phyloP scores from a whole-genome alignment of 1,140 invertebrate genomes.

The Tetramorium simillimum region DNA sequence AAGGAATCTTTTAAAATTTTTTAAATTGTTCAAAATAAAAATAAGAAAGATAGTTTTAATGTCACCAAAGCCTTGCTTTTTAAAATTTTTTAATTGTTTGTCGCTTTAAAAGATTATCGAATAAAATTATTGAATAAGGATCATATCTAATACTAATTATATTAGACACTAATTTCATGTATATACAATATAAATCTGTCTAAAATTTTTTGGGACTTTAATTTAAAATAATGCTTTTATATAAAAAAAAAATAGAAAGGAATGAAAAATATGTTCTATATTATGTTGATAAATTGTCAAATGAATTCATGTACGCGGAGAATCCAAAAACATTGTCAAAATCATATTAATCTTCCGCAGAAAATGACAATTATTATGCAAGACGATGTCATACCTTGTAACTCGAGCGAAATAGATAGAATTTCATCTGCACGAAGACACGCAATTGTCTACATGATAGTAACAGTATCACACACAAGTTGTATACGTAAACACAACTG shows the following conservation, averaged over 20 bases:
- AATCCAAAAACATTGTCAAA: neutral
- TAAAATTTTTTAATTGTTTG: neutral
- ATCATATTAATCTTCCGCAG: neutral
- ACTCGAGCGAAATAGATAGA: constrained; percentile 1
- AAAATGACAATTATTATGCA: constrained; percentile 9
- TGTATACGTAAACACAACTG: neutral
- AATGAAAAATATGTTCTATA: neutral
- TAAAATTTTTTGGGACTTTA: neutral
- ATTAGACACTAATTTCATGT: neutral
- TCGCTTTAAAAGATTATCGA: neutral
- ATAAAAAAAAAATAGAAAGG: neutral
- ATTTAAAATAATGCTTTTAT: neutral
- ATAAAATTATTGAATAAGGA: too few relatives aligned
- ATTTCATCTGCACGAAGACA: constrained; percentile 26
- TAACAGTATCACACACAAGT: neutral
- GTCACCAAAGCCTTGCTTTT: neutral
- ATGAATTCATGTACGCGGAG: neutral
- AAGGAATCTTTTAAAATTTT: neutral
- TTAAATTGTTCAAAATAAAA: neutral
- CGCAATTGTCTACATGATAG: neutral
- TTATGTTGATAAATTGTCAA: neutral
- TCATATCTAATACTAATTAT: too few relatives aligned
- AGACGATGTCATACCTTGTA: neutral
- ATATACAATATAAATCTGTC: neutral
- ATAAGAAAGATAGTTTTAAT: neutral